Percentiles rank a stretch among this genome's conserved stretches.
Conservation (phyloP, 1,140 invertebrate species). For the Battus philenor region DNA sequence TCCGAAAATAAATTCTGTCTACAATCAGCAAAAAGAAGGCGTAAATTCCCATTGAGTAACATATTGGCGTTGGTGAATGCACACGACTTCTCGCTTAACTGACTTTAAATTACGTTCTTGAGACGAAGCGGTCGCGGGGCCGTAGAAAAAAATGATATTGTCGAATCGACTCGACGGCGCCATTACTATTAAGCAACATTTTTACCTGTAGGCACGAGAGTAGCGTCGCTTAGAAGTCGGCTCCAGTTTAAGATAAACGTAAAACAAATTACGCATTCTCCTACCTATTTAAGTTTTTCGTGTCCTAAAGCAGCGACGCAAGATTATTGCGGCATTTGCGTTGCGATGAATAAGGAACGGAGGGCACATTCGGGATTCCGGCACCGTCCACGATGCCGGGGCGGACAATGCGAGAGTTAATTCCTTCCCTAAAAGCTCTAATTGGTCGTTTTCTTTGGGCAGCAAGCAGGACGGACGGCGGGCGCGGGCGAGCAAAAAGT, state of each 20-base stretch:
- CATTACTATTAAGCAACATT: slow-evolving; percentile 35
- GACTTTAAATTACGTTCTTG: slow-evolving; percentile 8
- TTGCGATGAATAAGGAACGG: slow-evolving; percentile 18
- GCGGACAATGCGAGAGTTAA: slow-evolving; percentile 56
- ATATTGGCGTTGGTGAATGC: neutral
- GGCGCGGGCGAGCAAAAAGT: slow-evolving; percentile 56
- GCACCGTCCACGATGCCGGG: slow-evolving; percentile 21
- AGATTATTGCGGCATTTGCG: slow-evolving; percentile 29
- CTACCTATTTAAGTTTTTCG: slow-evolving; percentile 19
- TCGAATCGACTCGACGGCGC: slow-evolving; percentile 33
- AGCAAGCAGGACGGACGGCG: slow-evolving; percentile 36
- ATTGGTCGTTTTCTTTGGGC: slow-evolving; percentile 65
- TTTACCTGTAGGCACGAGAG: slow-evolving; percentile 12
- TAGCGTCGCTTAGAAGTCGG: neutral
- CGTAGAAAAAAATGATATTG: slow-evolving; percentile 24
- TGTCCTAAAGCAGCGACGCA: slow-evolving; percentile 21
- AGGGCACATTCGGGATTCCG: slow-evolving; percentile 19
- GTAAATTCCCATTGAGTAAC: slow-evolving; percentile 12
- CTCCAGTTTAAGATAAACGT: slow-evolving; percentile 27
- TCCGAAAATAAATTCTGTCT: neutral
- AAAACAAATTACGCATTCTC: slow-evolving; percentile 33
- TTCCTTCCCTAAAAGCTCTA: slow-evolving; percentile 66
- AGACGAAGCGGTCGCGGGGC: neutral
- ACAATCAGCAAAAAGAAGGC: neutral
- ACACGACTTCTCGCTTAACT: slow-evolving; percentile 12